Evolutionary conservation across 2,888 invertebrate genomes (phyloP).

Genomic region (Imbricaverruca yamaguchii): DNA sequence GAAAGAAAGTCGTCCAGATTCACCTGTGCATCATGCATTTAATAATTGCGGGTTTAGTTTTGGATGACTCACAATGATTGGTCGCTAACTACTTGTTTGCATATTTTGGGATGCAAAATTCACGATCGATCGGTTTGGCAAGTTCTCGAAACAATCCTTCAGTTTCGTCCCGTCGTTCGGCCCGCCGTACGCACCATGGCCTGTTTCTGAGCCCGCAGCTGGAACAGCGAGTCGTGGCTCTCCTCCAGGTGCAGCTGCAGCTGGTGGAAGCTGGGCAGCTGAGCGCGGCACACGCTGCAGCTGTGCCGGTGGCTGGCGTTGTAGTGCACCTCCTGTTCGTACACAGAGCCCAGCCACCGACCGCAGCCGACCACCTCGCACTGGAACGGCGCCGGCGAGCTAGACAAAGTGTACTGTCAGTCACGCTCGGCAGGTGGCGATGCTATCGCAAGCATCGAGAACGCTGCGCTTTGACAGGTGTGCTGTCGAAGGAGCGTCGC

Average conservation of each 20-base stretch:
- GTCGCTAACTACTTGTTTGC: too few relatives aligned
- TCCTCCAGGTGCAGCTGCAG: constrained; percentile 18
- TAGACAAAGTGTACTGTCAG: not conserved
- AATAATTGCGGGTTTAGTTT: too few relatives aligned
- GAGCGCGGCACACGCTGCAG: not conserved
- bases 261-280: not conserved
- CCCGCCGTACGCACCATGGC: not conserved
- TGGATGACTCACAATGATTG: too few relatives aligned
- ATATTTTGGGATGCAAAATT: too few relatives aligned
- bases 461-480: not conserved
- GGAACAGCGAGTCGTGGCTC: constrained; percentile 10
- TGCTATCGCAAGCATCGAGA: not conserved
- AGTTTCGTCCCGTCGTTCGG: too few relatives aligned
- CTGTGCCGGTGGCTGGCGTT: not conserved
- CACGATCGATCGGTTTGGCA: too few relatives aligned
- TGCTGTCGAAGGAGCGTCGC: not conserved
- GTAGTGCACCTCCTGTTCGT: constrained; percentile 8
- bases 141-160: too few relatives aligned
- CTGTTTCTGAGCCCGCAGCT: not conserved
- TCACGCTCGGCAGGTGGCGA: not conserved
- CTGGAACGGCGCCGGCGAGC: not conserved
- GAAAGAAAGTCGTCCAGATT: too few relatives aligned
- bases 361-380: constrained; percentile 16
- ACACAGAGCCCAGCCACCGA: not conserved
- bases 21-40: too few relatives aligned